Conservation (phyloP, 1,140 invertebrate genomes). For the Chironomus striatipennis region DNA sequence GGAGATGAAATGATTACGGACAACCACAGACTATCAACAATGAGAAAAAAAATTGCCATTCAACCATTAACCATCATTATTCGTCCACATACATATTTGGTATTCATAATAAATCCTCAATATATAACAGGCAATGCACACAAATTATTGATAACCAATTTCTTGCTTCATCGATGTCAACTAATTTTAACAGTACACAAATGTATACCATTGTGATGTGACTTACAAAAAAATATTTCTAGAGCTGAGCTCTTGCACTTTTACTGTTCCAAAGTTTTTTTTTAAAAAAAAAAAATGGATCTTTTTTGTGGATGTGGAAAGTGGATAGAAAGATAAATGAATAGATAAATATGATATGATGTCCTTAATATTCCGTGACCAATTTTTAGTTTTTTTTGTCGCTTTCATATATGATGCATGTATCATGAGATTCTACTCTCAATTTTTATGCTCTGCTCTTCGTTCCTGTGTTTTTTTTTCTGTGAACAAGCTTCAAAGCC, state of each 20-base stretch:
- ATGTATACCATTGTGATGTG: too few species aligned
- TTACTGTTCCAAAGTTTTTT: too few species aligned
- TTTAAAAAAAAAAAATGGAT: too few species aligned
- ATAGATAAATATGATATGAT: not conserved
- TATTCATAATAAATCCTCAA: not conserved
- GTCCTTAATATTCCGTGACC: conserved; percentile 15
- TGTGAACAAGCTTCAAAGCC: not conserved
- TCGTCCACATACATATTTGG: not conserved
- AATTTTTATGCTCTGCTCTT: not conserved
- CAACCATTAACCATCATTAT: not conserved
- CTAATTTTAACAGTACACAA: not conserved
- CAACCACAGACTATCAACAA: conserved; percentile 7
- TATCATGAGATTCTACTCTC: not conserved
- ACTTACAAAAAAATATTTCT: too few species aligned
- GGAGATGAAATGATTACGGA: not conserved
- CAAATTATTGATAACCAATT: conserved; percentile 21
- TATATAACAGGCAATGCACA: not conserved
- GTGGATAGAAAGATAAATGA: too few species aligned
- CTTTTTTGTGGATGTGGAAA: not conserved
- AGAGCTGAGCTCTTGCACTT: not conserved
- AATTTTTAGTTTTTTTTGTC: not conserved
- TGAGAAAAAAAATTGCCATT: not conserved
- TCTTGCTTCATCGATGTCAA: conserved; percentile 9
- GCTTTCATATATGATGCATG: not conserved
- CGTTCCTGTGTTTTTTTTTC: not conserved